A percentile compares a stretch with the other conserved stretches of the same genome.
Evolutionary conservation across 2,797 vertebrate species (phyloP).

Genomic region (Melanotaenia parkinsoni): DNA sequence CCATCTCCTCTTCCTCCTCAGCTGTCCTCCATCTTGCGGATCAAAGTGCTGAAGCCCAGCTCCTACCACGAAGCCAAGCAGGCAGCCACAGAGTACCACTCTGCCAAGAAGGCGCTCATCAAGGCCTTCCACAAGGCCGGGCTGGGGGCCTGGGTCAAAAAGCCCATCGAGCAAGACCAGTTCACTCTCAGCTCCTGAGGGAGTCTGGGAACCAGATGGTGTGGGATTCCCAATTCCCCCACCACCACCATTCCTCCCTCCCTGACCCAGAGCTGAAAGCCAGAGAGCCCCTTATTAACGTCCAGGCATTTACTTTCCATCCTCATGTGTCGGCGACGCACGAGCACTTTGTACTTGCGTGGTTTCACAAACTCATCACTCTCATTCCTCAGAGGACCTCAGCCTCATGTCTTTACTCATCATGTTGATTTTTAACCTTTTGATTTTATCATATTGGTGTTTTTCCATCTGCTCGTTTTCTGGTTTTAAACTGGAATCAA

Average conservation of each 20-base stretch:
- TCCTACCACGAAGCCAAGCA: conserved; percentile 96
- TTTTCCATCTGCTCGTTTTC: conserved; percentile 38
- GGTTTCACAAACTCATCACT: conserved; percentile 53
- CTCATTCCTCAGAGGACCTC: conserved; percentile 68
- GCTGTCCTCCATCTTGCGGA: conserved; percentile 87
- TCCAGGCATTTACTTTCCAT: conserved; percentile 73
- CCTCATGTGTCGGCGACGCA: conserved; percentile 58
- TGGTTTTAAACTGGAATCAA: conserved; percentile 75
- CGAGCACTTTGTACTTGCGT: conserved; percentile 60
- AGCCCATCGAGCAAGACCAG: conserved; percentile 98
- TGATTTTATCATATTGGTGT: conserved; percentile 37
- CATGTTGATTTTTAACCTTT: conserved; percentile 38
- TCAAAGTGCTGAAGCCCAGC: conserved; percentile 88
- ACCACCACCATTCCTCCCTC: conserved; percentile 17
- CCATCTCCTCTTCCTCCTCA: conserved; percentile 57
- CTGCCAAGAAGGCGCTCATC: conserved; percentile 93
- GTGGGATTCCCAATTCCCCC: conserved; percentile 35
- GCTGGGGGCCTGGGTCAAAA: conserved; percentile 97
- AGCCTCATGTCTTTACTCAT: conserved; percentile 49
- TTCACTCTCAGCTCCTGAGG: conserved; percentile 90
- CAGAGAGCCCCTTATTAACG: conserved; percentile 49
- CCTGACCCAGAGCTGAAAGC: conserved; percentile 65
- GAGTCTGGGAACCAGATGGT: conserved; percentile 48
- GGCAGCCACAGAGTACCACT: conserved; percentile 92
- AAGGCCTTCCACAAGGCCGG: conserved; percentile 96